These are phyloP conservation scores for Plutomurus gul DNA, from an alignment of 1,140 invertebrate genomes.

Conservation along the genomic window DNA sequence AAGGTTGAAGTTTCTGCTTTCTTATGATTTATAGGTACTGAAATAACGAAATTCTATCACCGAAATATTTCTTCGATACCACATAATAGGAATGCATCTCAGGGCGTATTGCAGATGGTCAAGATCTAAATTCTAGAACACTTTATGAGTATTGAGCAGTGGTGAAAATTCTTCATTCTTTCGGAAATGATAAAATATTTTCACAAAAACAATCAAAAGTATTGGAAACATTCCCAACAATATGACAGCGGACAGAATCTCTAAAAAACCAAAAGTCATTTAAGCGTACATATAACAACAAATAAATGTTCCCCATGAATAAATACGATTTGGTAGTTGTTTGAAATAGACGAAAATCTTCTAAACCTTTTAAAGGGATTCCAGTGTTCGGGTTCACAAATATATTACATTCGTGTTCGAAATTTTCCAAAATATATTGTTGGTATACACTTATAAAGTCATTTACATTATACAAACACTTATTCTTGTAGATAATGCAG, in stretches of 20 bases:
- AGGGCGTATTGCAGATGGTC: not conserved
- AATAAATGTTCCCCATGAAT: too few species aligned
- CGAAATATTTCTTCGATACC: too few species aligned
- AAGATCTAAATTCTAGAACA: not conserved
- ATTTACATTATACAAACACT: not conserved
- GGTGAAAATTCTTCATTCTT: slow-evolving; percentile 14
- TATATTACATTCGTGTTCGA: not conserved
- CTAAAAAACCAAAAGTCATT: not conserved
- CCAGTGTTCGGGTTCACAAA: not conserved
- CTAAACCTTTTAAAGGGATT: not conserved
- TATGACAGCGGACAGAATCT: not conserved
- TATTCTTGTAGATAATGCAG: not conserved
- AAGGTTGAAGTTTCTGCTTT: too few species aligned
- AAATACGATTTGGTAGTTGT: too few species aligned
- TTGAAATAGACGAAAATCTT: too few species aligned
- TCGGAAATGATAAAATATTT: not conserved
- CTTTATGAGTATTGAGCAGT: not conserved
- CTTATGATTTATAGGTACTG: too few species aligned
- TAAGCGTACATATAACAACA: too few species aligned
- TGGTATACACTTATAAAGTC: not conserved
- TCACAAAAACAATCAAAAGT: not conserved
- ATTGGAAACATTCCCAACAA: not conserved
- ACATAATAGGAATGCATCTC: too few species aligned
- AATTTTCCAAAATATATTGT: not conserved
- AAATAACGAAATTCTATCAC: too few species aligned